Percentiles rank a stretch among this genome's conserved stretches.
phyloP scores from a whole-genome alignment of 2,113 vertebrate species.

The Epinephelus lanceolatus region DNA sequence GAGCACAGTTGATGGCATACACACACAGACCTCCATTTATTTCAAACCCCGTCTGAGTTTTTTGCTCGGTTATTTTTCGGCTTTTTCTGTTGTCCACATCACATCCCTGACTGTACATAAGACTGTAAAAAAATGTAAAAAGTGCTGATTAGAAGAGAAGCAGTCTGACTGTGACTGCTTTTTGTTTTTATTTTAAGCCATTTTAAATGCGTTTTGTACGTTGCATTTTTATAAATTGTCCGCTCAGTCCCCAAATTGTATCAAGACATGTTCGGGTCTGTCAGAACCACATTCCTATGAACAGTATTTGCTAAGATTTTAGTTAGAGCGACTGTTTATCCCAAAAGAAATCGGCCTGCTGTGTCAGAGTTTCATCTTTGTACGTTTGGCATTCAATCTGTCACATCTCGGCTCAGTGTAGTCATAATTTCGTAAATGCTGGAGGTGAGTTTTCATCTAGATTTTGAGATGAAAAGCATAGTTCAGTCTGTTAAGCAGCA shows the following conservation, averaged over 20 bases:
- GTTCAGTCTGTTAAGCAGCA: not conserved
- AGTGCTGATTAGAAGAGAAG: conserved; percentile 19
- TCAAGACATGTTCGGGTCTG: not conserved
- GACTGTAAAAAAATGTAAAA: conserved; percentile 73
- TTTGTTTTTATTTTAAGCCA: conserved; percentile 45
- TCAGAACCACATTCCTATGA: conserved; percentile 19
- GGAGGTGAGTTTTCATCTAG: not conserved
- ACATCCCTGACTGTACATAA: conserved; percentile 69
- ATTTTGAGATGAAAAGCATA: not conserved
- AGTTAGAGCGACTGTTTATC: not conserved
- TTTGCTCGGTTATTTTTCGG: not conserved
- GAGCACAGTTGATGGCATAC: not conserved
- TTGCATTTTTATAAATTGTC: conserved; percentile 52
- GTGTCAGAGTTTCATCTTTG: conserved; percentile 1
- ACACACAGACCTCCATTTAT: not conserved
- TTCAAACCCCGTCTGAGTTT: not conserved
- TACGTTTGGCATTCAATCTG: not conserved
- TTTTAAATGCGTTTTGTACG: conserved; percentile 69
- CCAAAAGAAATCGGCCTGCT: not conserved
- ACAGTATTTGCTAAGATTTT: conserved; percentile 18
- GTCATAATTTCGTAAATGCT: not conserved
- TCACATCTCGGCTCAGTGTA: not conserved
- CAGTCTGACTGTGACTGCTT: conserved; percentile 22
- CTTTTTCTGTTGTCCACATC: conserved; percentile 13
- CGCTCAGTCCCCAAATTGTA: not conserved